Evolutionary conservation across 2,113 vertebrate species (phyloP).

Genomic region (Petrocephalus zakoni): DNA sequence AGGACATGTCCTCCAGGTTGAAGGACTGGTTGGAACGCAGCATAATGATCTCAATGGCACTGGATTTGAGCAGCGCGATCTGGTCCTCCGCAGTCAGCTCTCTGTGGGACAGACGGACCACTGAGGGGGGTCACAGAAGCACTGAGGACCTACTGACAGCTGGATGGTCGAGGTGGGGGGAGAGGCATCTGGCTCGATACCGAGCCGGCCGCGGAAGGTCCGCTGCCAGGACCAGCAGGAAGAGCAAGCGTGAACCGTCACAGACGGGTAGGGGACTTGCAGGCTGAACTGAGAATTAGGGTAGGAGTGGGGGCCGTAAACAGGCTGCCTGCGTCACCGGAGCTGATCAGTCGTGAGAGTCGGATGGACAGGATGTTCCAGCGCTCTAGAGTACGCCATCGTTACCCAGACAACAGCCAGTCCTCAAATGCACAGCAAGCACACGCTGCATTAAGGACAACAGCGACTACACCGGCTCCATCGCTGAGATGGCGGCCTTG

Average conservation of each 20-base stretch:
- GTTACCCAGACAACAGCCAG: conserved; percentile 24
- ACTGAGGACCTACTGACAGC: not conserved
- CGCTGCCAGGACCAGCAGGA: not conserved
- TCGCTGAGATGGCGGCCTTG: not conserved
- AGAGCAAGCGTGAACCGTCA: not conserved
- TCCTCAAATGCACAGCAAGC: not conserved
- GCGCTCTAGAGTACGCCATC: not conserved
- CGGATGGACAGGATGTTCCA: conserved; percentile 23
- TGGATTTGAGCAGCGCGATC: conserved; percentile 94
- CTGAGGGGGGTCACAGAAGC: not conserved
- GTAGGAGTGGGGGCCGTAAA: not conserved
- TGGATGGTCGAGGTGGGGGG: not conserved
- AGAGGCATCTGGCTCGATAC: not conserved
- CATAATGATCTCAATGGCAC: conserved; percentile 98
- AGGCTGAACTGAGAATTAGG: too few species aligned
- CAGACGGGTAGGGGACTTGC: not conserved
- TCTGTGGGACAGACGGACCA: conserved; percentile 44
- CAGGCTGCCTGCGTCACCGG: not conserved
- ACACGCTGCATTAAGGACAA: not conserved
- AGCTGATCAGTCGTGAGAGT: not conserved
- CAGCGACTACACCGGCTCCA: not conserved
- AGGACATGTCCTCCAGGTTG: conserved; percentile 87
- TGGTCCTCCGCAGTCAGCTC: conserved; percentile 88
- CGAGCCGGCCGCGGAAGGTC: not conserved
- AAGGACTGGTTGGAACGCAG: conserved; percentile 94